Conservation (phyloP, 2,113 vertebrate species). For the Marmota flaviventris region DNA sequence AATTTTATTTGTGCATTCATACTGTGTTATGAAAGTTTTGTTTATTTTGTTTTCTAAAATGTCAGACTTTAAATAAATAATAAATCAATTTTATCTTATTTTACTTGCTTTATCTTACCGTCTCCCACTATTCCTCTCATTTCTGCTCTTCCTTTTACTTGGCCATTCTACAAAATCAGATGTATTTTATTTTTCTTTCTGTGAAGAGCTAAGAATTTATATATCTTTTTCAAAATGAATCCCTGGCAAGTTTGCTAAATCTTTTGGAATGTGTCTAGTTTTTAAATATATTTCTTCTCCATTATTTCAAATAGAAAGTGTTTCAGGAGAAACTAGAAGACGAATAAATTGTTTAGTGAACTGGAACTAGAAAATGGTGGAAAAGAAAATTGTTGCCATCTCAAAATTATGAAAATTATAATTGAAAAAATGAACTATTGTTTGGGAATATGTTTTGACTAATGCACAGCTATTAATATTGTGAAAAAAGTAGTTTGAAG, state of each 20-base stretch:
- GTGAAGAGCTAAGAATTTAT: neutral
- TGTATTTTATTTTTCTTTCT: neutral
- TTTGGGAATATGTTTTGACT: neutral
- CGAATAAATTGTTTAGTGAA: neutral
- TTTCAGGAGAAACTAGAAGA: neutral
- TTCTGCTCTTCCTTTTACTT: neutral
- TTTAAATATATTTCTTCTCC: neutral
- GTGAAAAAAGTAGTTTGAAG: neutral
- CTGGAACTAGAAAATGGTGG: neutral
- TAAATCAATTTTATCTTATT: neutral
- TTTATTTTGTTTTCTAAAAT: neutral
- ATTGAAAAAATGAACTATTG: neutral
- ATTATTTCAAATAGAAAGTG: neutral
- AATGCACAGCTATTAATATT: neutral
- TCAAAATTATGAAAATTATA: neutral
- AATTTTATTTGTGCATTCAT: neutral
- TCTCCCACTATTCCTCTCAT: neutral
- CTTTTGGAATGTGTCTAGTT: neutral
- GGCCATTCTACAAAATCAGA: neutral
- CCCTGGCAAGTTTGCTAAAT: neutral
- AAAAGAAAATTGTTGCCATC: neutral
- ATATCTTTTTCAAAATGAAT: neutral
- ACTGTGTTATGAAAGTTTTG: neutral
- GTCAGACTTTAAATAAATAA: slow-evolving; percentile 22
- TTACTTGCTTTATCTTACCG: neutral